Percentiles rank a stretch among this genome's conserved stretches.
Evolutionary conservation across 2,888 invertebrate species (phyloP).

Genomic region (Luperina nickerlii): DNA sequence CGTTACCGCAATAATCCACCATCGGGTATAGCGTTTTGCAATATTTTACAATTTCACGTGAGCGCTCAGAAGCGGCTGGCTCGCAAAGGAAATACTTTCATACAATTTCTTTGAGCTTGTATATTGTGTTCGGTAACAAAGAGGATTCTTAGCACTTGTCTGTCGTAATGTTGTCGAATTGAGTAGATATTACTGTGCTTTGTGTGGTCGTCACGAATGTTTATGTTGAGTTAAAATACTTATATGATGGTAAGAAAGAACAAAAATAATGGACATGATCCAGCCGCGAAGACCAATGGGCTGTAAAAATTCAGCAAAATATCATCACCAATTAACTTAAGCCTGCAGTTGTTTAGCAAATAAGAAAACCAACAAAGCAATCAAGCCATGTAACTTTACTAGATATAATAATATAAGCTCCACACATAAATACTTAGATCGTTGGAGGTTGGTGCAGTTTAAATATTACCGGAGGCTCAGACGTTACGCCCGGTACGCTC

Average conservation of each 20-base stretch:
- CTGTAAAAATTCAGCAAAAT: neutral
- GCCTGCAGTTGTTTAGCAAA: neutral
- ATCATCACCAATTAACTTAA: neutral
- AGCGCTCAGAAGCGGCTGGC: constrained; percentile 56
- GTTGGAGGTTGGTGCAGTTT: constrained; percentile 62
- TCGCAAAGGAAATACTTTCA: constrained; percentile 67
- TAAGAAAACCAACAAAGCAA: neutral
- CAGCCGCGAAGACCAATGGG: neutral
- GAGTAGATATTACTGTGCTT: constrained; percentile 31
- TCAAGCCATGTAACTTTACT: neutral
- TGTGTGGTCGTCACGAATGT: constrained; percentile 15
- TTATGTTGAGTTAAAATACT: constrained; percentile 31
- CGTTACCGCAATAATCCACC: constrained; percentile 88
- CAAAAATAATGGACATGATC: neutral
- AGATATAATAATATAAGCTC: neutral
- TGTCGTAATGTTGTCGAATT: constrained; percentile 39
- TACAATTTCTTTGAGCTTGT: constrained; percentile 65
- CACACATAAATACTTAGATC: constrained; percentile 13
- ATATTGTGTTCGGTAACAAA: constrained; percentile 64
- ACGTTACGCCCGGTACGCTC: constrained; percentile 42
- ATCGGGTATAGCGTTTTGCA: constrained; percentile 77
- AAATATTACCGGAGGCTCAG: constrained; percentile 64
- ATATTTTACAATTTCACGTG: constrained; percentile 83
- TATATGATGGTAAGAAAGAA: neutral
- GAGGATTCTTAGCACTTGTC: constrained; percentile 58